Percentiles rank a stretch among this genome's conserved stretches.
Evolutionary conservation across 2,113 vertebrate genomes (phyloP).

Genomic region (Aepyceros melampus): DNA sequence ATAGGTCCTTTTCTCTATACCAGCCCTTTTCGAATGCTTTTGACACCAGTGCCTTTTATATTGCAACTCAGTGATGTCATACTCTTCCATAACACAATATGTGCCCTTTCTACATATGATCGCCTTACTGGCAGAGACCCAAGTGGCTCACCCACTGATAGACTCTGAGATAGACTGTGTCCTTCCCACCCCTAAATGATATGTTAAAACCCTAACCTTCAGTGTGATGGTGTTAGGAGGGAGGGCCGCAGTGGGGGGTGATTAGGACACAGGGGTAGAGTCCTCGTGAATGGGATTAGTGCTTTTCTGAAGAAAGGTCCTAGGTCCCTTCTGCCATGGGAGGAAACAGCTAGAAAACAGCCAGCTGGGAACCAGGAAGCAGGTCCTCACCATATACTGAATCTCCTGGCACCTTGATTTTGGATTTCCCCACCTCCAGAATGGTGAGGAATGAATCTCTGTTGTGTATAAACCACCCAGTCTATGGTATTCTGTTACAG

Average conservation of each 20-base stretch:
- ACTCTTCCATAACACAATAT: not conserved
- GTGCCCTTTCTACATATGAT: fast-evolving
- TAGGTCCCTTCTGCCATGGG: not conserved
- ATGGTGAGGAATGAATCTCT: not conserved
- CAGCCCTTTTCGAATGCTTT: not conserved
- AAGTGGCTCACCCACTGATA: not conserved
- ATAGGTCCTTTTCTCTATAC: not conserved
- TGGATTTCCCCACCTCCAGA: not conserved
- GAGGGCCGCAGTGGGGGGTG: fast-evolving
- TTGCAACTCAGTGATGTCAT: not conserved
- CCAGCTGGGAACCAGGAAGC: not conserved
- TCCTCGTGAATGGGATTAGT: not conserved
- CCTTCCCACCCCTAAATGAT: not conserved
- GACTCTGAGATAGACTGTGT: not conserved
- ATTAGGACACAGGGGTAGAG: not conserved
- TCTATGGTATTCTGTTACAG: not conserved
- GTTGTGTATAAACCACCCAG: not conserved
- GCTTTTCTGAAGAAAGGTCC: not conserved
- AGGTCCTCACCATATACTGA: not conserved
- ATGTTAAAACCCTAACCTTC: not conserved
- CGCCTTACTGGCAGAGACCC: not conserved
- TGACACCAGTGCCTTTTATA: not conserved
- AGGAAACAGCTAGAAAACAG: not conserved
- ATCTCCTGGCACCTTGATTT: not conserved
- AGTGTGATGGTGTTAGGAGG: not conserved